Evolutionary conservation across 1,140 invertebrate species (phyloP).

Genomic region (Cydia amplana): DNA sequence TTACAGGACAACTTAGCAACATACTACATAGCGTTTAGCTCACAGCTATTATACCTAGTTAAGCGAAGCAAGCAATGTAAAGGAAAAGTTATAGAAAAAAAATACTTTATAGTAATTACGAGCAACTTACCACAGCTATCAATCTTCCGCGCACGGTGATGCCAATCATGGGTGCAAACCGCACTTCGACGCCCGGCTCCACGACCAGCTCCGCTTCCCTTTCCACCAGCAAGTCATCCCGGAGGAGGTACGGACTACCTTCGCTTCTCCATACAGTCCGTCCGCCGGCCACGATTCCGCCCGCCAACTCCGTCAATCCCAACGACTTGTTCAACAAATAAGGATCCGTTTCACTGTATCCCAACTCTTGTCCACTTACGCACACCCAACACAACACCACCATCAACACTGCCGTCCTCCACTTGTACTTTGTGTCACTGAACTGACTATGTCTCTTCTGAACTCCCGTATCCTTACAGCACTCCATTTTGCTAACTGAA

Average conservation of each 20-base stretch:
- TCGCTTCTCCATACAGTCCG: conserved; percentile 79
- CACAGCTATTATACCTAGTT: not conserved
- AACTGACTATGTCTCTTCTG: conserved; percentile 77
- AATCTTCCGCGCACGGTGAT: conserved; percentile 93
- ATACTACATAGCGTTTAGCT: not conserved
- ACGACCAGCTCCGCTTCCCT: conserved; percentile 87
- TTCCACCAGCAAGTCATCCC: conserved; percentile 90
- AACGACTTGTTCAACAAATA: conserved; percentile 68
- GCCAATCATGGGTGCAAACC: conserved; percentile 93
- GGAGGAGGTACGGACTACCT: conserved; percentile 88
- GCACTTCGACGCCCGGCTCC: conserved; percentile 91
- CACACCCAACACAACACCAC: conserved; percentile 53
- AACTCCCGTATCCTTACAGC: conserved; percentile 66
- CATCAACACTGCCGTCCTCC: conserved; percentile 72
- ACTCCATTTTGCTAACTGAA: conserved; percentile 60
- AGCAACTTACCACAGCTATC: conserved; percentile 88
- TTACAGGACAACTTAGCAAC: not conserved
- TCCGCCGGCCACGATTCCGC: conserved; percentile 81
- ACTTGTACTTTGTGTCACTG: conserved; percentile 78
- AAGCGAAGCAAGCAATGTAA: not conserved
- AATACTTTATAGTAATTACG: not conserved
- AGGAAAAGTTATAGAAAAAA: not conserved
- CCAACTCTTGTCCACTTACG: conserved; percentile 56
- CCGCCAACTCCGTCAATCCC: conserved; percentile 81
- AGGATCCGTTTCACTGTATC: conserved; percentile 53